Conservation (phyloP, 2,888 invertebrate genomes). For the Trichogramma dendrolimi region DNA sequence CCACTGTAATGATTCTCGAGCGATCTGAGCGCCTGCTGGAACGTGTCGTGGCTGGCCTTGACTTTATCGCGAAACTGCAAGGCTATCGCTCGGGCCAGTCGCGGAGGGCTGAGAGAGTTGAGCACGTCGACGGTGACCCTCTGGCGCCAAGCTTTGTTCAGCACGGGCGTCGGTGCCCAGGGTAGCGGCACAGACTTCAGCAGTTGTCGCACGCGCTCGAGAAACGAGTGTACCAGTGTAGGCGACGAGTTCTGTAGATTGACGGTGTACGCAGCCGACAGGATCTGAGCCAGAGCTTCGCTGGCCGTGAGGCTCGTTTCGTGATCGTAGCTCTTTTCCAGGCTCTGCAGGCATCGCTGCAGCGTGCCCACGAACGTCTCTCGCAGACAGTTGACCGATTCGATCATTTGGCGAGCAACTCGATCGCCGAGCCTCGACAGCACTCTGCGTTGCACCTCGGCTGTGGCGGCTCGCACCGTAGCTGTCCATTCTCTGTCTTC, state of each 20-base stretch:
- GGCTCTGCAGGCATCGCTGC: conserved; percentile 67
- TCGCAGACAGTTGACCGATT: conserved; percentile 75
- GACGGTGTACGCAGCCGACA: conserved; percentile 72
- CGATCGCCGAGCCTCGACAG: conserved; percentile 70
- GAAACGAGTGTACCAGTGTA: conserved; percentile 61
- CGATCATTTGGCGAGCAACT: conserved; percentile 73
- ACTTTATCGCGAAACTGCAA: conserved; percentile 73
- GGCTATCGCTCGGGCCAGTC: conserved; percentile 69
- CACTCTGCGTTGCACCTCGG: conserved; percentile 74
- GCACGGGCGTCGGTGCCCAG: conserved; percentile 57
- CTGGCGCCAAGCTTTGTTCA: conserved; percentile 64
- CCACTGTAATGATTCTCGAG: conserved; percentile 68
- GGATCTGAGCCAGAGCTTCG: conserved; percentile 71
- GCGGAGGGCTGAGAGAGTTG: conserved; percentile 65
- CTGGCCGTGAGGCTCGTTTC: conserved; percentile 56
- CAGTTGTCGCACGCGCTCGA: conserved; percentile 65
- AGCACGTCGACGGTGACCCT: conserved; percentile 68
- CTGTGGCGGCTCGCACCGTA: conserved; percentile 57
- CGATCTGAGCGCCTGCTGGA: conserved; percentile 67
- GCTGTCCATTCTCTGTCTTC: conserved; percentile 43
- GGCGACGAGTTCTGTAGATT: conserved; percentile 65
- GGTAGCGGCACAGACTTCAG: conserved; percentile 60
- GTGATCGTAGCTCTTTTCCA: conserved; percentile 60
- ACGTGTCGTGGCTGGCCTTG: conserved; percentile 72
- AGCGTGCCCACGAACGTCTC: conserved; percentile 81